Percentiles rank a stretch among this genome's conserved stretches.
These are phyloP conservation scores for Aulostomus chinensis DNA, from an alignment of 2,797 vertebrate genomes.

Conservation along the genomic window DNA sequence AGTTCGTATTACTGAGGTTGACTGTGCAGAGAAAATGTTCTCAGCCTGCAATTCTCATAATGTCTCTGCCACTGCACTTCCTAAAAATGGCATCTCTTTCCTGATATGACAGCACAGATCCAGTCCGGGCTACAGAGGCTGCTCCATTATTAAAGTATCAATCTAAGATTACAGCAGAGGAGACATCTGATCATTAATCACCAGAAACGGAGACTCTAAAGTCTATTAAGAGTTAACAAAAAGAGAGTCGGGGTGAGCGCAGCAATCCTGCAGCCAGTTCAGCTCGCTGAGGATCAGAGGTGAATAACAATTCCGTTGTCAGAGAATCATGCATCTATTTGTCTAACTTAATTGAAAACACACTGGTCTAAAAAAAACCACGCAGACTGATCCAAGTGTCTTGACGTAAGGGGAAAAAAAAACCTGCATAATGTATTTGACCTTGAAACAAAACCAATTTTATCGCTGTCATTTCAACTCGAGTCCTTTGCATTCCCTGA, in stretches of 20 bases:
- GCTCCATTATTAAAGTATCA: conserved; percentile 79
- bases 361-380: conserved; percentile 29
- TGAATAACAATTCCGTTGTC: conserved; percentile 63
- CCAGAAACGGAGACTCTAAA: conserved; percentile 50
- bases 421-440: conserved; percentile 33
- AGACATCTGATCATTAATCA: conserved; percentile 74
- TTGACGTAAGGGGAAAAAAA: conserved; percentile 2
- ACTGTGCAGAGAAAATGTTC: conserved; percentile 41
- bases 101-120: conserved; percentile 58
- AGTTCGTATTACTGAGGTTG: conserved; percentile 37
- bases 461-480: conserved; percentile 52
- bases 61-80: conserved; percentile 40
- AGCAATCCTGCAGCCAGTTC: conserved; percentile 36
- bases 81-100: conserved; percentile 49
- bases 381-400: conserved; percentile 6
- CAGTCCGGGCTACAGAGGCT: conserved; percentile 42
- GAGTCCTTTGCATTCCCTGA: conserved; percentile 48
- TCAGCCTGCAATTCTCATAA: conserved; percentile 53
- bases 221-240: conserved; percentile 72
- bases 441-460: conserved; percentile 51
- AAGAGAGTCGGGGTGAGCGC: conserved; percentile 46
- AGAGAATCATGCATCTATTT: too few species aligned
- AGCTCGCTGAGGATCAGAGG: conserved; percentile 36
- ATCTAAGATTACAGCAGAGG: conserved; percentile 72
- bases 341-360: conserved; percentile 46